Evolutionary conservation across 2,797 vertebrate genomes (phyloP), one percentile per base, ranked within the genome.

Genomic region (Halcyon chelicuti): DNA sequence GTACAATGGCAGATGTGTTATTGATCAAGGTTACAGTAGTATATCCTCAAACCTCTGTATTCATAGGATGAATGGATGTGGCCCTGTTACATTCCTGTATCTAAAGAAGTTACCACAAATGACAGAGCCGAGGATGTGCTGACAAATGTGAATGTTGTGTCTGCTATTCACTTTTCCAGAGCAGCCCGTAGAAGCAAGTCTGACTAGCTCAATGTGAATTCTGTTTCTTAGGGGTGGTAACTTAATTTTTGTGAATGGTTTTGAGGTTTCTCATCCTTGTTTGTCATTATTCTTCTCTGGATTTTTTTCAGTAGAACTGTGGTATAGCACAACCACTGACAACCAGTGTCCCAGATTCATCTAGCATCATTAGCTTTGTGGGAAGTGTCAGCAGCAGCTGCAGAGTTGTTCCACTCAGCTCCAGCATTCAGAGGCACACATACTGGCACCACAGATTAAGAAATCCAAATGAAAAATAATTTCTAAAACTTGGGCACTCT

Each of bases 31-130:
- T 72, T 87, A 49, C 19, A 40, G 18, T 3, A 58, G 29, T 26
- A 35, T 33, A 65, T 35, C 6, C 29, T 66, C 15, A 85, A 85
- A 54, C 2, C 2, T 62, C 18, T 51, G 4, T 74, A 55, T 17
- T 71, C 18, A 39, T 42, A 37, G 42, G 35, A 42, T n/a, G 15
- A 72, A 57, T 6, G 9, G 14, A 31, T 80, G 18, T n/a, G 10
- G 12, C 29, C 26, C 49, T 76, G 17, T 4, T 73, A 33, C 0
- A 0, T 37, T 55, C 9, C 18, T 86, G 0, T 39, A 35, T 70
- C 35, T 61, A 54, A 73, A 46, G 23, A 77, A 71, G 6, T 35
- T 25, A 47, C 12, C 31, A 49, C 15, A 51, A 72, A 72, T 42
- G 17, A 23, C 6, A 49, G 40, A 84, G 10, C 7, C 1, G 4